Conservation (phyloP, 2,888 invertebrate genomes). For the Mongoloraphidia duomilia region DNA sequence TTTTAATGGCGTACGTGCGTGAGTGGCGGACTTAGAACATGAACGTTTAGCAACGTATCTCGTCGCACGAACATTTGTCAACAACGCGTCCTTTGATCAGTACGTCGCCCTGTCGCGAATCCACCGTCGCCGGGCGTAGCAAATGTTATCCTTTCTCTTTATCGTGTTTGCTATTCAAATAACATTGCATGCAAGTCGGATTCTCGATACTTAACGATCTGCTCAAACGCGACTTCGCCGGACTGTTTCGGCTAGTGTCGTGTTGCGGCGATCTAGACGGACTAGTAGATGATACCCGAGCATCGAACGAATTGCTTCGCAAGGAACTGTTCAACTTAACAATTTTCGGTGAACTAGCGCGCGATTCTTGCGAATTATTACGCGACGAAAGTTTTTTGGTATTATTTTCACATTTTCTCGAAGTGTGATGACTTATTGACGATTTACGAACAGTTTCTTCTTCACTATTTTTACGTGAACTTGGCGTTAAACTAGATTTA, state of each 20-base stretch:
- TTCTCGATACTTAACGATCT: slow-evolving; percentile 49
- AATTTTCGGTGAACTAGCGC: slow-evolving; percentile 1
- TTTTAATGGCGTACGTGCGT: too few species aligned
- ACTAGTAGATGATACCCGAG: not conserved
- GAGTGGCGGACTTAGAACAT: not conserved
- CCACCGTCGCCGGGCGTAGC: slow-evolving; percentile 14
- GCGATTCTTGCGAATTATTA: slow-evolving; percentile 5
- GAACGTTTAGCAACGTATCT: slow-evolving; percentile 23
- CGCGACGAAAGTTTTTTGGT: slow-evolving; percentile 4
- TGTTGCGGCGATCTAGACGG: slow-evolving; percentile 5
- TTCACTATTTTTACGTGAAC: slow-evolving; percentile 6
- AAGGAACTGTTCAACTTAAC: slow-evolving; percentile 1
- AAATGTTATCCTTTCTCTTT: slow-evolving; percentile 29
- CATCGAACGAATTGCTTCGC: slow-evolving; percentile 5
- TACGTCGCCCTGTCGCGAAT: slow-evolving; percentile 4
- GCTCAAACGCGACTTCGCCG: slow-evolving; percentile 34
- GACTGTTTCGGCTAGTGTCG: slow-evolving; percentile 21
- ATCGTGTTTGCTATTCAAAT: slow-evolving; percentile 44
- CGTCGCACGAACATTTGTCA: slow-evolving; percentile 21
- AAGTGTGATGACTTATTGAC: not conserved
- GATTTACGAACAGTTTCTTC: not conserved
- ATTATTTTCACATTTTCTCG: not conserved
- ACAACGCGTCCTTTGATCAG: slow-evolving; percentile 11
- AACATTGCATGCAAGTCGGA: slow-evolving; percentile 59
- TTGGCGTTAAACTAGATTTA: slow-evolving; percentile 22